Conservation (phyloP, 2,797 vertebrate genomes). For the Pogoniulus pusillus region DNA sequence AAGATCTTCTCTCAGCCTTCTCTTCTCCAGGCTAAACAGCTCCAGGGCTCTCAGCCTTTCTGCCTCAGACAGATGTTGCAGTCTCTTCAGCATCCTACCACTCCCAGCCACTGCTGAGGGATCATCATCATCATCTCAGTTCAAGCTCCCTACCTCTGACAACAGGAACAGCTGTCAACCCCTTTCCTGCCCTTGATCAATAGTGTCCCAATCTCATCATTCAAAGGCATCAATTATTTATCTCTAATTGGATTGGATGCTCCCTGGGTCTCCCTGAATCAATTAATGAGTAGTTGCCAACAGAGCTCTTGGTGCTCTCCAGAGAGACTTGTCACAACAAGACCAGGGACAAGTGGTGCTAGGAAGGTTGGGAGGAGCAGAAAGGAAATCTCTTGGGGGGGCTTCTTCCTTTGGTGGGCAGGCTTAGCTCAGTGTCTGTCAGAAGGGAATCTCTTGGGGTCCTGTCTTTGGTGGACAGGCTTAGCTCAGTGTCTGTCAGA, state of each 20-base stretch:
- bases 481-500: too few species aligned
- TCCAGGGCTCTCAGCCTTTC: too few species aligned
- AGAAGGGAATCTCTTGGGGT: too few species aligned
- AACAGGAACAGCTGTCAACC: slow-evolving; percentile 21
- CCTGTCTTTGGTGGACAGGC: too few species aligned
- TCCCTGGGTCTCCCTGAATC: slow-evolving; percentile 13
- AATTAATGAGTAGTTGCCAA: slow-evolving; percentile 60
- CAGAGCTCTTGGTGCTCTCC: neutral
- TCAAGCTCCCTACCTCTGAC: neutral
- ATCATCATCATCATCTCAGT: neutral
- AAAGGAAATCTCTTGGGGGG: neutral
- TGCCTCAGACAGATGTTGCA: too few species aligned
- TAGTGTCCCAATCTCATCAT: neutral
- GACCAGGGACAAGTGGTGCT: neutral
- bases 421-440: too few species aligned
- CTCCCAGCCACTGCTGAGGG: neutral
- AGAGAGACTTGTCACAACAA: neutral
- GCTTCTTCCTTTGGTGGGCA: neutral
- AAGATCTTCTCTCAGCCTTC: too few species aligned
- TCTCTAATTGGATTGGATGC: slow-evolving; percentile 12
- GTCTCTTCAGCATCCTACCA: neutral
- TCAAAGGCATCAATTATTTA: slow-evolving; percentile 53
- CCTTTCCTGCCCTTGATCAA: neutral
- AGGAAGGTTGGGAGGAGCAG: neutral
- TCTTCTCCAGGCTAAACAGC: too few species aligned